Evolutionary conservation across 2,113 vertebrate species (phyloP), one percentile per base, ranked within the genome.

Genomic region (Hydrolagus affinis): DNA sequence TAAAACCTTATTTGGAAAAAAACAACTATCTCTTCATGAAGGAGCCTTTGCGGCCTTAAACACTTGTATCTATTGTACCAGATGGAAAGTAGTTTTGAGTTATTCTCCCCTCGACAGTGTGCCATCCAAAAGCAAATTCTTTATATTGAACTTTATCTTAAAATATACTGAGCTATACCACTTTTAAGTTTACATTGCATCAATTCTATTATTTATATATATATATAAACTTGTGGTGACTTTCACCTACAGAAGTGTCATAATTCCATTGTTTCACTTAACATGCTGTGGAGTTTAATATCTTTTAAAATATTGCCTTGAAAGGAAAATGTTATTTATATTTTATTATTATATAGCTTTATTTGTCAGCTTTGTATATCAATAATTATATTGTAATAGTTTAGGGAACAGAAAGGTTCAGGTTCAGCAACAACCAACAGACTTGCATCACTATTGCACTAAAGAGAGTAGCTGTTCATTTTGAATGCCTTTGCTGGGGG

Each of bases 111-210:
- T 21, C 57, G 60, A 17, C 60, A 28, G 62, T 60, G 59, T 62
- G 15, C 23, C 59, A 80, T 56, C 56, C 17, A 75, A 9, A 75
- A 21, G 17, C 30, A 15, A 21, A 21, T 75, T 62, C 62, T 80
- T 28, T 15, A 30, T 32, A 1, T 64, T 66, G 19, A 83, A 83
- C 62, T 80, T 28, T 15, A 30, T 32, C 4, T 64, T 66, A 32
- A 83, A 83, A 30, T 30, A 64, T 11, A 66, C 30, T 17, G 60
- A 59, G 66, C 28, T 30, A 62, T 6, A 11, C 25, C 57, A 17
- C 64, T 66, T 77, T 83, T 83, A 25, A 83, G 60, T 83, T 83
- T 66, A 30, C 25, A 83, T 83, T 83, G 60, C 44, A 44, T 44
- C 44, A 1, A 44, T 44, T 44, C 6, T 44, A 44, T 44, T 44